Evolutionary conservation across 2,888 invertebrate species (phyloP), one percentile per base, ranked within the genome.

Genomic region (Lepidocyrtinus sp.): DNA sequence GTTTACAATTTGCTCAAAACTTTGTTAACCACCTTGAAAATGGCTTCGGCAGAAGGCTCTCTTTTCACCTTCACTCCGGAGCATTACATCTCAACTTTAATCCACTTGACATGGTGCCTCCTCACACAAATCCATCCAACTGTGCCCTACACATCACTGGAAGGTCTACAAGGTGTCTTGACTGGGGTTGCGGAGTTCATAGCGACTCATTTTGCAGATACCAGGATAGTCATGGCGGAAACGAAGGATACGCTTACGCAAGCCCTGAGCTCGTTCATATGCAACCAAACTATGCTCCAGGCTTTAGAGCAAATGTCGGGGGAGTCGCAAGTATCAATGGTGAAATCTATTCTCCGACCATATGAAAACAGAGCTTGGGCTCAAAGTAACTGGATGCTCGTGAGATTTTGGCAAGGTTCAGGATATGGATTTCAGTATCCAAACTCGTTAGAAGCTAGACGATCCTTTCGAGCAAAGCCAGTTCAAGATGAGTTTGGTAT

Each of bases 311-410:
- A 90, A 79, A 91, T 94, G 19, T 92, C 93, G n/a, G 91, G 92
- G 83, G 91, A 91, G 90, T 92, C 93, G 81, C 92, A 92, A 86
- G 88, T 91, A 87, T 89, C 89, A 50, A 91, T 95, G 90, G 91
- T 94, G 0, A 91, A 91, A 46, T 92, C 93, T 75, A 88, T 95
- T 78, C 88, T 95, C 24, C 91, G 92, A 5, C 95, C 95, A 0
- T 95, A 95, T 87, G 94, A 94, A 88, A 94, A 94, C 88, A 90
- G 95, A 45, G 94, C 94, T 0, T 92, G 94, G 94, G 95, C 94
- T 17, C 95, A 95, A 87, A 94, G 94, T 68, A 95, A 95, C 89
- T 95, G 95, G 94, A 92, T 95, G 82, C 89, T 95, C 50, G 92
- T 95, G 19, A 89, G 95, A 70, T 93, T 95, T 87, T 95, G 95